Conservation (phyloP, 2,888 invertebrate genomes). For the Helicoverpa assulta region DNA sequence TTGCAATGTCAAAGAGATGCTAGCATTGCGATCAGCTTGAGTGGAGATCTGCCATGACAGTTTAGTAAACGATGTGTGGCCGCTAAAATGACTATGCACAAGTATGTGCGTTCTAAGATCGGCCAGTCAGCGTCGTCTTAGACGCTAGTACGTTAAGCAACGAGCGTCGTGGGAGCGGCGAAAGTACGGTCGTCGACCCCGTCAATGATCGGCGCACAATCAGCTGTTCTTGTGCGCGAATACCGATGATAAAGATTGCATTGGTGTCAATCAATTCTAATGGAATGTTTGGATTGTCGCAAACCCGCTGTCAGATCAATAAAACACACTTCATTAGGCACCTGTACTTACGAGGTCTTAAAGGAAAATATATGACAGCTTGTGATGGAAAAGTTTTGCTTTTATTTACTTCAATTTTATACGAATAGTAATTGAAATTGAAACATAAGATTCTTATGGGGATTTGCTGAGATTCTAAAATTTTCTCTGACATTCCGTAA, state of each 20-base stretch:
- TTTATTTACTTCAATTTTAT: background rate
- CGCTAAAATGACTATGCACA: slow-evolving; percentile 53
- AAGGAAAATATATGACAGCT: slow-evolving; percentile 7
- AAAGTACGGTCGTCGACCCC: slow-evolving; percentile 88
- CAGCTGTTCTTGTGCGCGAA: slow-evolving; percentile 86
- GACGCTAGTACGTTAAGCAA: slow-evolving; percentile 80
- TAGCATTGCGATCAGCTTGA: slow-evolving; percentile 15
- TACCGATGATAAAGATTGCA: slow-evolving; percentile 70
- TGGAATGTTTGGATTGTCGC: slow-evolving; percentile 48
- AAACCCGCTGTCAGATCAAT: slow-evolving; percentile 12
- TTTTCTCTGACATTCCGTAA: background rate
- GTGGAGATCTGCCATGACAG: slow-evolving; percentile 17
- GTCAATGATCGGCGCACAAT: slow-evolving; percentile 80
- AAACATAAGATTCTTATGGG: no score
- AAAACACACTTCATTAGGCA: slow-evolving; percentile 16
- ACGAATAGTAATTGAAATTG: background rate
- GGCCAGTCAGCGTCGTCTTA: slow-evolving; percentile 71
- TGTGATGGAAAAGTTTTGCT: slow-evolving; percentile 10
- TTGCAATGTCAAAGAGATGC: slow-evolving; percentile 35
- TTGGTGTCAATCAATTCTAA: slow-evolving; percentile 65
- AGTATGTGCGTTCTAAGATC: slow-evolving; percentile 49
- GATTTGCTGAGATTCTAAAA: no score
- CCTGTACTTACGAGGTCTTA: background rate
- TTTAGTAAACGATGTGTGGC: slow-evolving; percentile 45
- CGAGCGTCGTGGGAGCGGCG: slow-evolving; percentile 85